Conservation (phyloP, 2,888 invertebrate species). For the Hypselothyrea guttata region DNA sequence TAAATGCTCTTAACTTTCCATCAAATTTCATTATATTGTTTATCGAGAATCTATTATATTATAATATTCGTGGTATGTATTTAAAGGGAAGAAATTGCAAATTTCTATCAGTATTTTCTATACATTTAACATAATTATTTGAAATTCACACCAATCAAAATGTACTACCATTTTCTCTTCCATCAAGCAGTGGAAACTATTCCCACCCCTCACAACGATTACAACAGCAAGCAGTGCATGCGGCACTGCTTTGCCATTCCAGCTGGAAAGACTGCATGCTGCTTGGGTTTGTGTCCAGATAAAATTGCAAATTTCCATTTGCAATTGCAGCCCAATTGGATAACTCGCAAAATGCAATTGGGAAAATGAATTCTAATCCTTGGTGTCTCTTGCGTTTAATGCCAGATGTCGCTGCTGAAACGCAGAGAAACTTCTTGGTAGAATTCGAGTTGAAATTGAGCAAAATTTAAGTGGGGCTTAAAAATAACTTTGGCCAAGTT, state of each 20-base stretch:
- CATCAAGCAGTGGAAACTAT: constrained; percentile 32
- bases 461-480: constrained; percentile 10
- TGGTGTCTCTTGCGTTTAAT: constrained; percentile 2
- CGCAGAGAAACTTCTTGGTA: background rate
- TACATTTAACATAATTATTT: background rate
- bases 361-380: constrained; percentile 19
- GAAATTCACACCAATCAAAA: no score
- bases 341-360: constrained; percentile 4
- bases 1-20: no score
- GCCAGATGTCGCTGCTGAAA: constrained; percentile 40
- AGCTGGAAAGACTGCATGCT: constrained; percentile 19
- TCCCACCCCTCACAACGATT: background rate
- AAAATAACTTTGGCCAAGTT: constrained; percentile 9
- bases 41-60: no score
- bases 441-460: constrained; percentile 19
- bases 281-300: constrained; percentile 59
- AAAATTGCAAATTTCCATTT: constrained; percentile 39
- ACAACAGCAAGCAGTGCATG: constrained; percentile 44
- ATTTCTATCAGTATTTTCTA: no score
- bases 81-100: no score
- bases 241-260: constrained; percentile 41
- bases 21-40: no score
- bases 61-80: no score
- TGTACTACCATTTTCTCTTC: background rate
- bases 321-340: constrained; percentile 29